These are phyloP conservation scores for Therioaphis trifolii DNA, from an alignment of 2,888 invertebrate species.

Conservation along the genomic window DNA sequence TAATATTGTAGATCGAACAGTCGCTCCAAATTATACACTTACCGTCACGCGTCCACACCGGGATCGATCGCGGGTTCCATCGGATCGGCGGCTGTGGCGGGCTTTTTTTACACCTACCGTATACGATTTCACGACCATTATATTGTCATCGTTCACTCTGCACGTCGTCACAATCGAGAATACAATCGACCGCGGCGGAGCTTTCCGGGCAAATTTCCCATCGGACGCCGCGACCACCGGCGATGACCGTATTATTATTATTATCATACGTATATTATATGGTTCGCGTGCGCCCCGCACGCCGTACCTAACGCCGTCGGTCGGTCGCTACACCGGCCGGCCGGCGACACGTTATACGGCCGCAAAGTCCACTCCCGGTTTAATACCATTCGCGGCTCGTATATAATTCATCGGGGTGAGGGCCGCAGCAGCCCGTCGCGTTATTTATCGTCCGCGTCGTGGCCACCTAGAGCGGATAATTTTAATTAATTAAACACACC, in stretches of 20 bases:
- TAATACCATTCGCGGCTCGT: constrained; percentile 8
- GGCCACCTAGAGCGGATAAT: constrained; percentile 59
- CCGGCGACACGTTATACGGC: constrained; percentile 19
- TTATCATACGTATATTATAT: neutral
- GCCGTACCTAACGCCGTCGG: neutral
- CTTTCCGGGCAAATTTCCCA: constrained; percentile 18
- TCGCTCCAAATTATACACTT: too few relatives aligned
- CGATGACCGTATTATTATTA: constrained; percentile 5
- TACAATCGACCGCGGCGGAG: neutral
- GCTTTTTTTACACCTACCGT: too few relatives aligned
- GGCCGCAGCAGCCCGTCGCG: neutral
- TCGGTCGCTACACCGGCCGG: neutral
- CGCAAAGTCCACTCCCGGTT: constrained; percentile 37
- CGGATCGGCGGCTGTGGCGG: too few relatives aligned
- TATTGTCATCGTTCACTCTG: too few relatives aligned
- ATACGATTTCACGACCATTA: too few relatives aligned
- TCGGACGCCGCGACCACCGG: neutral
- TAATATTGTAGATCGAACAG: too few relatives aligned
- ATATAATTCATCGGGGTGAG: constrained; percentile 37
- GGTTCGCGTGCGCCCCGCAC: neutral
- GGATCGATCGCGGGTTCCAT: too few relatives aligned
- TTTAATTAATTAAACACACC: constrained; percentile 58
- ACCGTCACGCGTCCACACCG: too few relatives aligned
- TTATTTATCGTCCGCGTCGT: constrained; percentile 56
- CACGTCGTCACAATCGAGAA: neutral